These are phyloP conservation scores for Pachypeltis micranthus DNA, from an alignment of 1,140 invertebrate genomes.

Conservation along the genomic window DNA sequence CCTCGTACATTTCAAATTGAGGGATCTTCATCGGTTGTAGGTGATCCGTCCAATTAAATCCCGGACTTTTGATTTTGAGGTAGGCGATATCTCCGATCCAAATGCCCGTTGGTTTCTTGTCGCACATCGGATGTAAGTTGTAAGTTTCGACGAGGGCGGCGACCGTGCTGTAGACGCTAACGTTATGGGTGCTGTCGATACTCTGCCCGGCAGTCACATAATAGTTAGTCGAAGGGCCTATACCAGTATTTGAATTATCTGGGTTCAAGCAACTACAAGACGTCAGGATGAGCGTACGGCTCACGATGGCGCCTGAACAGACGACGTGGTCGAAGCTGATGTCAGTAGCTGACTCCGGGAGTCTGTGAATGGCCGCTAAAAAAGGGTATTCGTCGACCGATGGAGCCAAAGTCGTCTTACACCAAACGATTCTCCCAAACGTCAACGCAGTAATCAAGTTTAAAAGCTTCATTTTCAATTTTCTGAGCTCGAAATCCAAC, in stretches of 20 bases:
- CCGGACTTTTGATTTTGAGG: background rate
- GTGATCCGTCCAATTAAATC: background rate
- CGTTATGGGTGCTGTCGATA: background rate
- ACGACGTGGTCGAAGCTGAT: too few relatives aligned
- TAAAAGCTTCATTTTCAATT: too few relatives aligned
- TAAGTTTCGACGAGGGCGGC: too few relatives aligned
- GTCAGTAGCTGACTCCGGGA: too few relatives aligned
- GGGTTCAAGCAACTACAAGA: background rate
- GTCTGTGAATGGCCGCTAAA: too few relatives aligned
- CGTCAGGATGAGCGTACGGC: background rate
- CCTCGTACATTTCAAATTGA: background rate
- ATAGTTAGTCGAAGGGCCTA: too few relatives aligned
- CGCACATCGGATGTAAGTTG: background rate
- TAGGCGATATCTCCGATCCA: background rate
- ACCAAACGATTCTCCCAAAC: too few relatives aligned
- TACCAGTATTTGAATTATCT: background rate
- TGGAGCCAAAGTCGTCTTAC: too few relatives aligned
- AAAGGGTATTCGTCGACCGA: too few relatives aligned
- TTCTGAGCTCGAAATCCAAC: too few relatives aligned
- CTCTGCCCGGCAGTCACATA: background rate
- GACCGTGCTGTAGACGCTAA: background rate
- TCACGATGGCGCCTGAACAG: background rate
- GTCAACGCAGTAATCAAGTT: too few relatives aligned
- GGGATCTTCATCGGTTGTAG: background rate
- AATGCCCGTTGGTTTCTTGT: background rate